Conservation (phyloP, 2,113 vertebrate genomes). For the Vidua macroura region DNA sequence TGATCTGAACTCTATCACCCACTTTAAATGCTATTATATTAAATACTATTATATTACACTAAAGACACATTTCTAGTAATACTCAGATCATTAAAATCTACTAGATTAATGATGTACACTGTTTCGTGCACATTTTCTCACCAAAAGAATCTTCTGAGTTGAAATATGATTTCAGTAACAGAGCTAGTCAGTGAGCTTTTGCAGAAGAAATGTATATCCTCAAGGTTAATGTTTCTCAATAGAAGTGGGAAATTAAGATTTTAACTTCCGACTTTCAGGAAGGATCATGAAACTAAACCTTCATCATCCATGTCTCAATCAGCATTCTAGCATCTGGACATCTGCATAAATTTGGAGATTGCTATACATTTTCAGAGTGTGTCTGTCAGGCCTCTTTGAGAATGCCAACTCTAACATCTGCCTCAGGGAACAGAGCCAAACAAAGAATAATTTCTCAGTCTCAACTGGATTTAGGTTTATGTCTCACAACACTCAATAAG, state of each 20-base stretch:
- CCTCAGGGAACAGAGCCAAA: neutral
- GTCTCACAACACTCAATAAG: neutral
- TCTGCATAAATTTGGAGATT: conserved; percentile 19
- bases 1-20: neutral
- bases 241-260: neutral
- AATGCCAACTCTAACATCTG: conserved; percentile 16
- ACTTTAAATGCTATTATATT: neutral
- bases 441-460: neutral
- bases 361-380: neutral
- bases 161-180: neutral
- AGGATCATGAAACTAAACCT: neutral
- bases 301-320: neutral
- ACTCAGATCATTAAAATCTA: neutral
- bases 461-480: neutral
- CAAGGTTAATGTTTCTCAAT: neutral
- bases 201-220: neutral
- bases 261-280: neutral
- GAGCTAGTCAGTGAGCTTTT: neutral
- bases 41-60: neutral
- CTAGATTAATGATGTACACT: neutral
- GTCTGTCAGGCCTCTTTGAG: neutral
- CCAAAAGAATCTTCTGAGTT: neutral
- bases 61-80: neutral
- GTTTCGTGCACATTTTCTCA: neutral
- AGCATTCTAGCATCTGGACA: neutral